Evolutionary conservation across 2,113 vertebrate genomes (phyloP).

Genomic region (Penelope pileata): DNA sequence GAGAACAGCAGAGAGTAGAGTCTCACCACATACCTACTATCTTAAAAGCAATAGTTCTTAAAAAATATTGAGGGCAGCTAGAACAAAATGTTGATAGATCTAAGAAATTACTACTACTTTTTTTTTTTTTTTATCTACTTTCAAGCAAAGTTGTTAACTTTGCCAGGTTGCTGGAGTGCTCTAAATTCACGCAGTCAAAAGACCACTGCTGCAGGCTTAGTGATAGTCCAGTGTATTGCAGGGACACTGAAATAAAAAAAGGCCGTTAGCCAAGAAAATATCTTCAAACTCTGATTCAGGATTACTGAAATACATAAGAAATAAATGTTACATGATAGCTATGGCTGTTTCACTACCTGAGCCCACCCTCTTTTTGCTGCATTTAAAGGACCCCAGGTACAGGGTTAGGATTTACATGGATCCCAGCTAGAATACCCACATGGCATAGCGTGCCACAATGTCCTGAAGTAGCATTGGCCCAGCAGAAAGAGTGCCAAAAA

Average conservation of each 20-base stretch:
- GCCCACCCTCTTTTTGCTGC: background rate
- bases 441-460: background rate
- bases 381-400: background rate
- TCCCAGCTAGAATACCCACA: background rate
- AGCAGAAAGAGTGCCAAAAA: background rate
- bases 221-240: constrained; percentile 56
- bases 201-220: constrained; percentile 57
- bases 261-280: constrained; percentile 28
- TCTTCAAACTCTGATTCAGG: background rate
- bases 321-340: background rate
- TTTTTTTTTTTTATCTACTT: constrained; percentile 63
- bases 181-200: constrained; percentile 69
- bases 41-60: constrained; percentile 54
- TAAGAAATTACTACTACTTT: constrained; percentile 42
- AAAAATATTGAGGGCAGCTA: constrained; percentile 18
- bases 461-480: background rate
- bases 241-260: constrained; percentile 49
- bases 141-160: constrained; percentile 55
- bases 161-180: constrained; percentile 29
- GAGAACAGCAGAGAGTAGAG: constrained; percentile 3
- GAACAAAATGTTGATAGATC: background rate
- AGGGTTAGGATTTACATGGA: background rate
- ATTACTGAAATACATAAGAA: background rate
- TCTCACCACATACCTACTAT: constrained; percentile 17
- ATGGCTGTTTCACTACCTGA: background rate